A percentile compares a stretch with the other conserved stretches of the same genome.
phyloP scores from a whole-genome alignment of 2,113 vertebrate genomes.

The Elephas maximus region DNA sequence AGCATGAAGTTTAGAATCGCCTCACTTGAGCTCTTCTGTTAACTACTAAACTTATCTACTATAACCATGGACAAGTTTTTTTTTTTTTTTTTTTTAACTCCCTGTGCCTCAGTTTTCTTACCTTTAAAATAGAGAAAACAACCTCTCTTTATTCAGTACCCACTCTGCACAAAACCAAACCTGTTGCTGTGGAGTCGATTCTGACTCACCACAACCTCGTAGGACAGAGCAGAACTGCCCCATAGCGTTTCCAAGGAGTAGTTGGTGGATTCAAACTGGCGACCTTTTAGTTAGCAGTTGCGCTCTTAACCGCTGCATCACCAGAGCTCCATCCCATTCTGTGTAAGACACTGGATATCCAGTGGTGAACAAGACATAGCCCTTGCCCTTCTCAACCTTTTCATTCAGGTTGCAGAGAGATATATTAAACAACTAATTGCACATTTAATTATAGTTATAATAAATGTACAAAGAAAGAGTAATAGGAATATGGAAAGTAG shows the following conservation, averaged over 20 bases:
- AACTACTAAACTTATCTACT: neutral
- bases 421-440: neutral
- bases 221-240: no score
- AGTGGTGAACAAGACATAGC: neutral
- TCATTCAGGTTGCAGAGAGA: neutral
- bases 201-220: no score
- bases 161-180: no score
- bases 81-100: constrained; percentile 49
- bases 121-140: constrained; percentile 44
- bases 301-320: no score
- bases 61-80: neutral
- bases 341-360: neutral
- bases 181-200: no score
- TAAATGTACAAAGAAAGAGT: neutral
- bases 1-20: neutral
- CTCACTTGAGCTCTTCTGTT: neutral
- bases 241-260: no score
- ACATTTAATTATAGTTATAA: neutral
- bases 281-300: no score
- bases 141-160: neutral
- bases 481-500: neutral
- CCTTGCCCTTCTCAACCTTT: neutral
- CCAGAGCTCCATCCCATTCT: neutral
- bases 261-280: no score
- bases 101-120: constrained; percentile 40